A percentile compares a stretch with the other conserved stretches of the same genome.
These are phyloP conservation scores for Mola mola DNA, from an alignment of 2,113 vertebrate species.

Conservation along the genomic window DNA sequence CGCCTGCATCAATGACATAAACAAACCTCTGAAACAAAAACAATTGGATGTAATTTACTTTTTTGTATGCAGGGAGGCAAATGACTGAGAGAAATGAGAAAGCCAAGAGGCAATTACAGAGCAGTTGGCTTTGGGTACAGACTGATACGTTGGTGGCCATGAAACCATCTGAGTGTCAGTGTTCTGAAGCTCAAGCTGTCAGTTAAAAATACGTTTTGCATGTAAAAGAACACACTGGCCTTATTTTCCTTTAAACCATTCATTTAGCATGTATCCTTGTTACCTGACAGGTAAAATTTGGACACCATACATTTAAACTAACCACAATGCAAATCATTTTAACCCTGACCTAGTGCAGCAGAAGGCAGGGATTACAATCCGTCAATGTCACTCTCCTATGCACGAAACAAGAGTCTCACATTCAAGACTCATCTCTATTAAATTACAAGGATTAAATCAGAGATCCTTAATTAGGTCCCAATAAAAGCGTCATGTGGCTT, in stretches of 20 bases:
- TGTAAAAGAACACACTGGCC: not conserved
- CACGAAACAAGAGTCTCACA: conserved; percentile 57
- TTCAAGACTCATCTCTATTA: conserved; percentile 75
- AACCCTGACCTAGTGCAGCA: conserved; percentile 26
- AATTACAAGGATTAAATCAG: conserved; percentile 83
- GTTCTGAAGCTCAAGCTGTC: conserved; percentile 6
- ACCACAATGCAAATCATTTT: conserved; percentile 28
- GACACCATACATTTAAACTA: conserved; percentile 27
- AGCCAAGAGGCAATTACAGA: conserved; percentile 67
- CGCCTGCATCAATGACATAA: conserved; percentile 51
- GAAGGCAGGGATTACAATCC: conserved; percentile 41
- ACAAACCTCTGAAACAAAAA: conserved; percentile 56
- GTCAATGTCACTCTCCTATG: conserved; percentile 45
- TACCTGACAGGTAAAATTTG: conserved; percentile 44
- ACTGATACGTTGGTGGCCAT: conserved; percentile 34
- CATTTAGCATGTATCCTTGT: not conserved
- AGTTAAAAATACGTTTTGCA: not conserved
- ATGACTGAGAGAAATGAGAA: conserved; percentile 62
- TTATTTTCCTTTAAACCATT: too few species aligned
- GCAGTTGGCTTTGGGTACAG: conserved; percentile 24
- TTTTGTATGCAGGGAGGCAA: conserved; percentile 49
- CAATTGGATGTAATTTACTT: conserved; percentile 55
- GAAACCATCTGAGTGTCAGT: conserved; percentile 49
- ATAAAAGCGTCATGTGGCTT: conserved; percentile 78
- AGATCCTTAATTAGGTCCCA: conserved; percentile 84